phyloP scores from a whole-genome alignment of 2,113 vertebrate genomes.

The Paralichthys olivaceus region DNA sequence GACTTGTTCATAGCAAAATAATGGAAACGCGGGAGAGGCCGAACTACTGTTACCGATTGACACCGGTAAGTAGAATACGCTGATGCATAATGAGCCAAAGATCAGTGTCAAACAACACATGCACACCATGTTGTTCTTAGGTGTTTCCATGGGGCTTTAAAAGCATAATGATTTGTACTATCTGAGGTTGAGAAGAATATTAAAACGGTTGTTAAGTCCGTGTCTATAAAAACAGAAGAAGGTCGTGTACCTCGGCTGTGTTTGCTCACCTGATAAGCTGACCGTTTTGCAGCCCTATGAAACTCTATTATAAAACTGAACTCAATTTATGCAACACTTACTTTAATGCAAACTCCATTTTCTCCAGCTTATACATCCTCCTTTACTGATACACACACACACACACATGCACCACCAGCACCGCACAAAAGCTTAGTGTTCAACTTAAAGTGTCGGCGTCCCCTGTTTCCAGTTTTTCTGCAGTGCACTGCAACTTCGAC shows the following conservation, averaged over 20 bases:
- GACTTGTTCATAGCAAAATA: constrained; percentile 18
- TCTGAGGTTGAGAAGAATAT: constrained; percentile 28
- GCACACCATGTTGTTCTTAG: constrained; percentile 19
- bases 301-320: not conserved
- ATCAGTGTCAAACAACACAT: constrained; percentile 45
- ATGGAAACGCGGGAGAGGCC: not conserved
- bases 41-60: constrained; percentile 35
- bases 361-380: not conserved
- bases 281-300: constrained; percentile 19
- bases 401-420: not conserved
- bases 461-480: not conserved
- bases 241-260: constrained; percentile 8
- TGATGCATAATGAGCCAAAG: constrained; percentile 47
- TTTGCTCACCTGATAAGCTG: constrained; percentile 25
- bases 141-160: constrained; percentile 9
- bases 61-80: constrained; percentile 20
- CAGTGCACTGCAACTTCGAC: constrained; percentile 17
- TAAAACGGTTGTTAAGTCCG: constrained; percentile 2
- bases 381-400: not conserved
- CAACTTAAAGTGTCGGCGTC: constrained; percentile 25
- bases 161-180: constrained; percentile 23
- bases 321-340: not conserved
- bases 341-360: not conserved
- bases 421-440: not conserved
- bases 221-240: not conserved